Base-by-base conservation (phyloP, 2,888 invertebrate species). In the Dugesia japonica region DNA sequence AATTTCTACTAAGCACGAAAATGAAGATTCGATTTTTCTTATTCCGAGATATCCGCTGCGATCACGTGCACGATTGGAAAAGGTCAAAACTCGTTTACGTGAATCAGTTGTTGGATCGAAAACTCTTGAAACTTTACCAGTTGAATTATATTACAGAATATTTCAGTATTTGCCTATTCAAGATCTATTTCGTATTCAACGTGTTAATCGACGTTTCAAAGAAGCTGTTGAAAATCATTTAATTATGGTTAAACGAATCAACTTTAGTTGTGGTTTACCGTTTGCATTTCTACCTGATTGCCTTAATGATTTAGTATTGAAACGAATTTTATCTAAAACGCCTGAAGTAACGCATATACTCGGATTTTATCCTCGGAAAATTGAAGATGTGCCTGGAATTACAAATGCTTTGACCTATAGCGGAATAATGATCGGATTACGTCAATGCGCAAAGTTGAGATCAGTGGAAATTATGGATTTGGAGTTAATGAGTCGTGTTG, bases 231-330 rank as follows among this genome's bases (percentile, higher is more conserved):
- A 38, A 4, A 78, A 56, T 27, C 73, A 78, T 56, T 72, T 78
- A 4, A 27, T 31, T 1, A 28, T 78, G 71, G 71, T 73, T 1
- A 78, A 78, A 42, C 28, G 78, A 26, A 78, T 78, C 17, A 78
- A 78, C 73, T 78, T 78, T 73, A 73, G 77, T 72, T 74, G 71
- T 31, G 78, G 78, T 17, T 72, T 78, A 20, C 78, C 78, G 27
- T 78, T 78, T 42, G 77, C 77, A 17, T 78, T 78, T 33, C 73
- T 82, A 80, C 80, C 81, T 1, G 75, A 77, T 7, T 76, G 78
- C 7, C 77, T 83, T 26, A 81, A 80, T 0, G 82, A 83, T 79
- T 78, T 79, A 7, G 80, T 80, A 17, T 78, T 83, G 17, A 76
- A 74, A 13, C 74, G 77, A 20, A 79, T 83, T 23, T 78, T 83